These are phyloP conservation scores for Ectemnius lituratus DNA, from an alignment of 2,888 invertebrate genomes.

Conservation along the genomic window DNA sequence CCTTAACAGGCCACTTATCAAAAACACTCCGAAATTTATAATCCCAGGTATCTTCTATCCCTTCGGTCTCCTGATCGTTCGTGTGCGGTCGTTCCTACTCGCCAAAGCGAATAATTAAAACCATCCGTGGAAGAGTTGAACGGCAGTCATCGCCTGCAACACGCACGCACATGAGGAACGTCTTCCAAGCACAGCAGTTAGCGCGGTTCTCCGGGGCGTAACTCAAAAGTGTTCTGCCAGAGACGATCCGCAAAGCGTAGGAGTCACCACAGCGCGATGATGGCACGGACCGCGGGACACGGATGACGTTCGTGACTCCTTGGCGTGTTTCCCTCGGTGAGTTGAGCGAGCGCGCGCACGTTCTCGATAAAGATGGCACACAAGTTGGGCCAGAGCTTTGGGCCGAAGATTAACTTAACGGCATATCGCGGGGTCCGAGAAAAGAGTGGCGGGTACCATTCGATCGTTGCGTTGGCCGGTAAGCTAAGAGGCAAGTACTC, in stretches of 20 bases:
- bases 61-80: no score
- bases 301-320: no score
- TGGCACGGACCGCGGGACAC: no score
- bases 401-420: conserved; percentile 66
- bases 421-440: conserved; percentile 55
- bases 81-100: neutral
- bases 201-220: neutral
- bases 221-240: neutral
- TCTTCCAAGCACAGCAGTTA: neutral
- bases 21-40: no score
- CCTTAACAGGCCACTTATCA: no score
- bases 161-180: neutral
- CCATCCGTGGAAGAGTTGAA: neutral
- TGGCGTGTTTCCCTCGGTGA: no score
- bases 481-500: conserved; percentile 4
- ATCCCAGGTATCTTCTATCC: no score
- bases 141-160: neutral
- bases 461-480: conserved; percentile 15
- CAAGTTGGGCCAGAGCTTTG: conserved; percentile 26
- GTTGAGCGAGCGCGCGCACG: no score
- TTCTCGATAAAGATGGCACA: neutral
- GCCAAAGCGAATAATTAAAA: conserved; percentile 5
- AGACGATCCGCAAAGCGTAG: neutral
- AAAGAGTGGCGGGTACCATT: conserved; percentile 58
- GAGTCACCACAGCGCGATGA: neutral